Percentiles rank a stretch among this genome's conserved stretches.
phyloP scores from a whole-genome alignment of 2,888 invertebrate genomes.

The Dione juno region DNA sequence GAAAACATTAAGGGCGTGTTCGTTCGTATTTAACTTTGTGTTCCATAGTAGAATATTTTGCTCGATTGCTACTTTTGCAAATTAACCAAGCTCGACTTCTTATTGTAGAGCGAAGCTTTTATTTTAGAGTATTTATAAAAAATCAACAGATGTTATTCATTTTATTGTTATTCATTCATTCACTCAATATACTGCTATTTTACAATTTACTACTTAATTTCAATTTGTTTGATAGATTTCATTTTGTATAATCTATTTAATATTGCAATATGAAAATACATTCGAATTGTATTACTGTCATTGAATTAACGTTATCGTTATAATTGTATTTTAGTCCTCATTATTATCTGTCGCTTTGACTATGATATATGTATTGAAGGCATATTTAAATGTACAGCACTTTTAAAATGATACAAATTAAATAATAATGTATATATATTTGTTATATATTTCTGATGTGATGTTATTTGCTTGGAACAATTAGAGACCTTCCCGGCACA shows the following conservation, averaged over 20 bases:
- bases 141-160: background rate
- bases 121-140: background rate
- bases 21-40: slow-evolving; percentile 1
- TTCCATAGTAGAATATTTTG: slow-evolving; percentile 10
- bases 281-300: background rate
- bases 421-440: no score
- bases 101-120: background rate
- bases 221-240: background rate
- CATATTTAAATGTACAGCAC: background rate
- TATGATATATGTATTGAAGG: background rate
- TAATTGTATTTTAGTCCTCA: background rate
- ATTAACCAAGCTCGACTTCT: slow-evolving; percentile 5
- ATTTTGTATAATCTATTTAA: slow-evolving; percentile 8
- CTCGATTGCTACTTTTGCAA: slow-evolving; percentile 11
- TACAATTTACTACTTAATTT: background rate
- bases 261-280: slow-evolving; percentile 3
- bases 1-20: slow-evolving; percentile 18
- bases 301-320: slow-evolving; percentile 2
- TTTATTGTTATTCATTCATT: background rate
- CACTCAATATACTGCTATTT: no score
- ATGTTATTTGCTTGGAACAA: no score
- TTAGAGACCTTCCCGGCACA: no score
- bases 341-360: background rate
- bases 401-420: no score
- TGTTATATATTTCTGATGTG: no score